Evolutionary conservation across 2,888 invertebrate species (phyloP).

Genomic region (Brachyptera putata): DNA sequence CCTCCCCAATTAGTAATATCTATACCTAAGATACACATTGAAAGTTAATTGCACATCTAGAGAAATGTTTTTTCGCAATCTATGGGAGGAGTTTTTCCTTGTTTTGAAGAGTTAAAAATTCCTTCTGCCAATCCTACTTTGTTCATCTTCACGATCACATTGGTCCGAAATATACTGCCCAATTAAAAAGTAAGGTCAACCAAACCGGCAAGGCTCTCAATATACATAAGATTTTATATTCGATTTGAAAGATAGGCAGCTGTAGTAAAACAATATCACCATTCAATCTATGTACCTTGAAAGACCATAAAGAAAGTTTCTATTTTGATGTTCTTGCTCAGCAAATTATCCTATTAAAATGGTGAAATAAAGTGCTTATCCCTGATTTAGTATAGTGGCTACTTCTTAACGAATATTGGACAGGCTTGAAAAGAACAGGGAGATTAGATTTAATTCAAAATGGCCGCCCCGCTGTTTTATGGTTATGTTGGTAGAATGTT

Average conservation of each 20-base stretch:
- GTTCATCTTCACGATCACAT: neutral
- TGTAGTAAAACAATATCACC: constrained; percentile 2
- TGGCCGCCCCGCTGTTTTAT: too few species aligned
- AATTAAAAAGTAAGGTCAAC: constrained; percentile 14
- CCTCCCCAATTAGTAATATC: too few species aligned
- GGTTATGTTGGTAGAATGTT: too few species aligned
- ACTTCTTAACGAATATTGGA: too few species aligned
- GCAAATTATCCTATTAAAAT: constrained; percentile 1
- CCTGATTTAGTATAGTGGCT: too few species aligned
- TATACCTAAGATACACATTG: too few species aligned
- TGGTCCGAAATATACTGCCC: constrained; percentile 1
- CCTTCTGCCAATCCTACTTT: neutral
- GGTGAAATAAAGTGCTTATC: neutral
- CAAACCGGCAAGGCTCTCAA: neutral
- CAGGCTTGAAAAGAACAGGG: neutral
- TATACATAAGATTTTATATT: neutral
- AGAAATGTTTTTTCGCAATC: too few species aligned
- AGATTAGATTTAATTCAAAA: too few species aligned
- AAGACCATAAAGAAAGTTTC: neutral
- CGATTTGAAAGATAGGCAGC: neutral
- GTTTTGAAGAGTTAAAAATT: neutral
- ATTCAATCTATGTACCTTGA: neutral
- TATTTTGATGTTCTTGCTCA: constrained; percentile 1
- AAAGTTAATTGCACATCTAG: too few species aligned
- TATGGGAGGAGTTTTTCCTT: neutral